These are phyloP conservation scores for Homalodisca vitripennis DNA, from an alignment of 1,140 invertebrate genomes.

Conservation along the genomic window DNA sequence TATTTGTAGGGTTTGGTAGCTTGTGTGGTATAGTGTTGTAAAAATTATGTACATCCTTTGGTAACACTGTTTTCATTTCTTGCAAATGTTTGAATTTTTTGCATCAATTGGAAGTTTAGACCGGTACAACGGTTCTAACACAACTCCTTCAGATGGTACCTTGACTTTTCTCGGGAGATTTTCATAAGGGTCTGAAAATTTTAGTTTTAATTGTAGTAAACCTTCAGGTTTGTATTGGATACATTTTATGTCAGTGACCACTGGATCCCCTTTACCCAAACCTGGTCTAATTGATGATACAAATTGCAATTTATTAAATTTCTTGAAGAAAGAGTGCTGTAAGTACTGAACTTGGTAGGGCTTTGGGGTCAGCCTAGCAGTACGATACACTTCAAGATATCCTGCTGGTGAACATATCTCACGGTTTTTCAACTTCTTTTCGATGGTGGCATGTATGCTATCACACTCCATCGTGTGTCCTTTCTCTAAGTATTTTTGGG, in stretches of 20 bases:
- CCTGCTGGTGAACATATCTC: conserved; percentile 13
- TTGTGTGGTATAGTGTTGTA: no score
- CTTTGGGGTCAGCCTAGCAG: conserved; percentile 2
- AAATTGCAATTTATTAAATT: conserved; percentile 5
- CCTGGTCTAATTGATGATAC: conserved; percentile 17
- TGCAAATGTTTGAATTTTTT: no score
- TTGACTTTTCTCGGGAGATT: no score
- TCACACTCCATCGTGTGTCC: conserved; percentile 51
- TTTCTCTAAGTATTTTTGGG: conserved; percentile 48
- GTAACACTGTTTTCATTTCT: no score
- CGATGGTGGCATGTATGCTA: conserved; percentile 43
- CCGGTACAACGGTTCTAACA: no score
- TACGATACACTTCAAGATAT: not conserved
- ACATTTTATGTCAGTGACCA: conserved; percentile 1
- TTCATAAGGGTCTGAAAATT: no score
- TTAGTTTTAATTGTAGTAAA: not conserved
- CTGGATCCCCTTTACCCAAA: conserved; percentile 9
- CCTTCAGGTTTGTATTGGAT: not conserved
- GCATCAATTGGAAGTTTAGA: no score
- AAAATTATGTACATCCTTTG: no score
- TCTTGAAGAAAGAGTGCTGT: no score
- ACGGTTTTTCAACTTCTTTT: conserved; percentile 9
- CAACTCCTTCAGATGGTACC: no score
- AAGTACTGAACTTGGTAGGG: conserved; percentile 11
- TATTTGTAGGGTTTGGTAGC: no score